phyloP scores from a whole-genome alignment of 2,797 vertebrate species.

The Hozukius guyotensis region DNA sequence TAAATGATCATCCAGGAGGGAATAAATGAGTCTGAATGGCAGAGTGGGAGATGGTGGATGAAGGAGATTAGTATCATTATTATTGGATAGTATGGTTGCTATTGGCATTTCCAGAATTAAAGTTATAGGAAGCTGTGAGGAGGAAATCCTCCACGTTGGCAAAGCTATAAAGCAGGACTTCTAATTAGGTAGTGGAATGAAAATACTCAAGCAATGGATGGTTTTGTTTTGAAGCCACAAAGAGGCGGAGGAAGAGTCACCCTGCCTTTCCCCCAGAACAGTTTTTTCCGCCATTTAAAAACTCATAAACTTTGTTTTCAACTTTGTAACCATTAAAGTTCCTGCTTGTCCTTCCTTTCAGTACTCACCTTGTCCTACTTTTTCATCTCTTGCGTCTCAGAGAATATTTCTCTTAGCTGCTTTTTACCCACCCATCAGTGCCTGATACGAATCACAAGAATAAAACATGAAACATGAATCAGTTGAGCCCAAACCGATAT shows the following conservation, averaged over 20 bases:
- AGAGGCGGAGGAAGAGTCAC: constrained; percentile 6
- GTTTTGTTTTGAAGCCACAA: constrained; percentile 30
- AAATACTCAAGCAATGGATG: constrained; percentile 30
- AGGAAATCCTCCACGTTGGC: constrained; percentile 21
- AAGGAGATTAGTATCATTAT: constrained; percentile 67
- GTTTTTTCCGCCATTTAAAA: constrained; percentile 10
- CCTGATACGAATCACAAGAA: background rate
- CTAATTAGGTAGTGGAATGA: constrained; percentile 41
- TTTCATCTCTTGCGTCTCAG: background rate
- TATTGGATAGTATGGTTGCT: constrained; percentile 57
- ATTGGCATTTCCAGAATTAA: constrained; percentile 59
- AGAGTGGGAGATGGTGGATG: constrained; percentile 61
- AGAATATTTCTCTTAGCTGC: background rate
- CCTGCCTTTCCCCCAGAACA: background rate
- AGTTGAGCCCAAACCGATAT: background rate
- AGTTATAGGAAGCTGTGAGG: constrained; percentile 23
- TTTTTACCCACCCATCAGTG: background rate
- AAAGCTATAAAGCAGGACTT: constrained; percentile 27
- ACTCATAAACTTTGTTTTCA: constrained; percentile 19
- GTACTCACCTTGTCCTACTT: constrained; percentile 52
- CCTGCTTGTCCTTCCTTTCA: constrained; percentile 22
- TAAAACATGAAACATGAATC: background rate
- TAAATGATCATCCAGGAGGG: constrained; percentile 77
- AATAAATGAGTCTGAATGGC: constrained; percentile 74
- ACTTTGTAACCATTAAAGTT: background rate